phyloP scores from a whole-genome alignment of 2,888 invertebrate species.

The Glaucopsyche alexis region DNA sequence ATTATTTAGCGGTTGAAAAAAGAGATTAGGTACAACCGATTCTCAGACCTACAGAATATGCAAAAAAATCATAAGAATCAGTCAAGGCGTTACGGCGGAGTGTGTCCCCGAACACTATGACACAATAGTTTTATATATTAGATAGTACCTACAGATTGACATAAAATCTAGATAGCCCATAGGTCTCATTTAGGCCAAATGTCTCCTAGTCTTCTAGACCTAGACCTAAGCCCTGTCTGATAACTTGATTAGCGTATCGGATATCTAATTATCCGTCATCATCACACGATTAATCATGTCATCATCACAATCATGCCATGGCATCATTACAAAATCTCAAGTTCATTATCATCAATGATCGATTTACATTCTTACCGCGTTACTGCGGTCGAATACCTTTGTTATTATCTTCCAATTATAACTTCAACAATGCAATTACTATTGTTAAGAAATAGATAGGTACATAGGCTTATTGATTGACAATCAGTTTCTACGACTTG shows the following conservation, averaged over 20 bases:
- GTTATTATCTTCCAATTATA: conserved; percentile 18
- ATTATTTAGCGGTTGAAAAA: no score
- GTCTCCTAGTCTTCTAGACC: not conserved
- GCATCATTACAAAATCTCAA: not conserved
- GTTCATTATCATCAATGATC: conserved; percentile 19
- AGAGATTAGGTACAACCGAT: no score
- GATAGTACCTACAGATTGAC: no score
- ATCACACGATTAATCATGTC: not conserved
- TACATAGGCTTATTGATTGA: not conserved
- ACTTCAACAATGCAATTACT: not conserved
- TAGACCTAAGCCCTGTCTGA: not conserved
- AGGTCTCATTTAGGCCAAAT: no score
- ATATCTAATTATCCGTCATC: not conserved
- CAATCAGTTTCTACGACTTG: not conserved
- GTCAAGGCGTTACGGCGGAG: no score
- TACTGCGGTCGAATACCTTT: not conserved
- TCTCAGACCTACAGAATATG: no score
- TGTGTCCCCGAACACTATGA: no score
- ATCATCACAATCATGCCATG: not conserved
- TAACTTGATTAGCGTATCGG: not conserved
- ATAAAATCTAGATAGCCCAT: no score
- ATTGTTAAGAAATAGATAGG: conserved; percentile 11
- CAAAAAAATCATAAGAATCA: no score
- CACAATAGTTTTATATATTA: no score
- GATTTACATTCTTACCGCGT: not conserved